Evolutionary conservation across 2,888 invertebrate species (phyloP).

Genomic region (Pristionchus maxplancki): DNA sequence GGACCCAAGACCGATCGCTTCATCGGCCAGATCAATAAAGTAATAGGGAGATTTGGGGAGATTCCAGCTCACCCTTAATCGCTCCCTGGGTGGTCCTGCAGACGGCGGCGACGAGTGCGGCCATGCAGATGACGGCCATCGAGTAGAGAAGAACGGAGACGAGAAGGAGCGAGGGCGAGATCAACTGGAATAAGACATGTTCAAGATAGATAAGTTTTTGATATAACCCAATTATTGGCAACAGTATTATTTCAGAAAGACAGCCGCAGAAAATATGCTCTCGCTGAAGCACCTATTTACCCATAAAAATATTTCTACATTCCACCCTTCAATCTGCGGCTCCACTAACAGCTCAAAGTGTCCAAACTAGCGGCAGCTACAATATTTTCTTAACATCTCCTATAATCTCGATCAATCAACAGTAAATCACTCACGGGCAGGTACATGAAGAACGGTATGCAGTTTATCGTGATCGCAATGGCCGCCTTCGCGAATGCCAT

Average conservation of each 20-base stretch:
- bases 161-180: constrained; percentile 57
- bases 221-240: background rate
- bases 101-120: constrained; percentile 60
- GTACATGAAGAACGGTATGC: constrained; percentile 58
- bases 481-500: constrained; percentile 68
- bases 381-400: no score
- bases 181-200: constrained; percentile 53
- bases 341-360: no score
- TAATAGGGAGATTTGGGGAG: no score
- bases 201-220: no score
- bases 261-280: no score
- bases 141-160: constrained; percentile 61
- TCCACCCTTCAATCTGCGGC: no score
- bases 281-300: no score
- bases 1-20: no score
- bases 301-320: no score
- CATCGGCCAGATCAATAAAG: no score
- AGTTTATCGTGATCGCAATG: constrained; percentile 63
- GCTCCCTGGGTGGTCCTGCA: constrained; percentile 61
- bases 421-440: constrained; percentile 58
- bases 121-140: constrained; percentile 60
- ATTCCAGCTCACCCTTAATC: constrained; percentile 59
- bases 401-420: no score
- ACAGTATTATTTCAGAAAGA: background rate
- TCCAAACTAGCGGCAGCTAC: no score